Evolutionary conservation across 2,797 vertebrate species (phyloP).

Genomic region (Tapera naevia): DNA sequence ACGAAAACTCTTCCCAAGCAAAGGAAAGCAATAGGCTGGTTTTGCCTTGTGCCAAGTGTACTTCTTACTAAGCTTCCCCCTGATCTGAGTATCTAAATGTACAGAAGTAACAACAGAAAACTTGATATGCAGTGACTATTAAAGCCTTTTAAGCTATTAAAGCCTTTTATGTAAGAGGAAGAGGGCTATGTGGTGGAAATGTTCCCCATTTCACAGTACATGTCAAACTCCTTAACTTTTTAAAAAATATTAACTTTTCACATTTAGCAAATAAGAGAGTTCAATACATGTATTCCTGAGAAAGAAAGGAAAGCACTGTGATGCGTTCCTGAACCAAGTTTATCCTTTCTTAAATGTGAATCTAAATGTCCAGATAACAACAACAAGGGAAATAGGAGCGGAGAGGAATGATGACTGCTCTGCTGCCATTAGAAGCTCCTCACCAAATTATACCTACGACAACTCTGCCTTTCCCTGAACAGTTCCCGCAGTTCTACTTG

Average conservation of each 20-base stretch:
- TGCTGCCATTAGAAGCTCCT: background rate
- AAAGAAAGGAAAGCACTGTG: background rate
- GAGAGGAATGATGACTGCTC: background rate
- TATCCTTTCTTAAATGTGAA: background rate
- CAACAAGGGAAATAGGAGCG: background rate
- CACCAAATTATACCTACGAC: background rate
- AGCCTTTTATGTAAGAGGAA: background rate
- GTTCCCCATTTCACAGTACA: background rate
- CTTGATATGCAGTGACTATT: background rate
- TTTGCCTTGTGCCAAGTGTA: background rate
- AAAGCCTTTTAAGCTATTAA: background rate
- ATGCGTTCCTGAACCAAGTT: background rate
- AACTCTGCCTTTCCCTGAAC: background rate
- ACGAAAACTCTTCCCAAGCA: background rate
- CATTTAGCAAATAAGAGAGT: background rate
- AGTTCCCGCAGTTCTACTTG: background rate
- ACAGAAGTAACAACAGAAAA: background rate
- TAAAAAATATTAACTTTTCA: background rate
- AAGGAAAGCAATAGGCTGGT: background rate
- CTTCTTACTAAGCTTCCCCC: background rate
- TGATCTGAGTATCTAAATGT: background rate
- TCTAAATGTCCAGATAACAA: background rate
- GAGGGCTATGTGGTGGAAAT: background rate
- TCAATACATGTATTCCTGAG: background rate
- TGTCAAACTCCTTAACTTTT: background rate